Evolutionary conservation across 2,797 vertebrate genomes (phyloP).

Genomic region (Ceryle rudis): DNA sequence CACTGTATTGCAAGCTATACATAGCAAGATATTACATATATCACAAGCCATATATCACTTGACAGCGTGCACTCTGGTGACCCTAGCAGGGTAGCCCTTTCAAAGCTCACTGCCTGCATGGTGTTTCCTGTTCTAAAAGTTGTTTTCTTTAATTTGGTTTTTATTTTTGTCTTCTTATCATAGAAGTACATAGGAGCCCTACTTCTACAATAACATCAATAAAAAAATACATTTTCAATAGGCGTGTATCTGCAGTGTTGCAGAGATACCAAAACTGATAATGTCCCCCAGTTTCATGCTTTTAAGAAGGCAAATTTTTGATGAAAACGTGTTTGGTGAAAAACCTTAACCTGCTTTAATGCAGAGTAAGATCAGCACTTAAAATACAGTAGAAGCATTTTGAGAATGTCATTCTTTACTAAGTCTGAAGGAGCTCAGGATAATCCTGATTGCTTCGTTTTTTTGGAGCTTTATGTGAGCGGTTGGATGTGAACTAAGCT

Average conservation of each 20-base stretch:
- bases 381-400: constrained; percentile 19
- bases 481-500: background rate
- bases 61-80: background rate
- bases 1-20: background rate
- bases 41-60: background rate
- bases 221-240: background rate
- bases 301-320: background rate
- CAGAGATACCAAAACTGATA: background rate
- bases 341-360: background rate
- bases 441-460: background rate
- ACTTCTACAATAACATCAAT: background rate
- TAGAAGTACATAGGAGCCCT: background rate
- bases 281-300: background rate
- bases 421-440: background rate
- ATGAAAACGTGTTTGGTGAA: background rate
- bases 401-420: constrained; percentile 40
- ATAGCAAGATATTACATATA: background rate
- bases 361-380: background rate
- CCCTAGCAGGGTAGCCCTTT: background rate
- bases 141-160: background rate
- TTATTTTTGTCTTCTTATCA: background rate
- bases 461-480: background rate
- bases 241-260: background rate
- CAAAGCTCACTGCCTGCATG: background rate
- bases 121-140: background rate